Evolutionary conservation across 2,113 vertebrate species (phyloP).

Genomic region (Microtus pennsylvanicus): DNA sequence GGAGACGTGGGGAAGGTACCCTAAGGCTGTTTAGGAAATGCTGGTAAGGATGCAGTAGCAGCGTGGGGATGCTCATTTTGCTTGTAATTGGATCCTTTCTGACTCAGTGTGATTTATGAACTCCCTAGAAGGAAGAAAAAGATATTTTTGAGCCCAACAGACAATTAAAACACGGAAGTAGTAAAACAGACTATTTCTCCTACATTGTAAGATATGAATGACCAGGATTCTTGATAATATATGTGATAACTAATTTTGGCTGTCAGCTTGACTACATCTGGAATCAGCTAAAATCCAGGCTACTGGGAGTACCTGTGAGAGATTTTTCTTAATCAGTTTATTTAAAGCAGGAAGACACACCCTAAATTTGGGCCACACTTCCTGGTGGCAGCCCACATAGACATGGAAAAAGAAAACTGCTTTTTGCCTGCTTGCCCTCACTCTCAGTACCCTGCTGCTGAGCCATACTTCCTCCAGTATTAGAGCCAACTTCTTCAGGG

Average conservation of each 20-base stretch:
- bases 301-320: not conserved
- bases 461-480: not conserved
- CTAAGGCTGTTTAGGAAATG: conserved; percentile 68
- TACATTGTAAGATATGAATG: not conserved
- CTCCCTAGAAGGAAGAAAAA: conserved; percentile 71
- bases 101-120: not conserved
- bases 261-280: not conserved
- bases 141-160: conserved; percentile 47
- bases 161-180: not conserved
- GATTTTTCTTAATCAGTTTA: not conserved
- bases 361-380: not conserved
- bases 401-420: not conserved
- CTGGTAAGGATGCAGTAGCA: conserved; percentile 69
- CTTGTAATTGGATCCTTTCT: not conserved
- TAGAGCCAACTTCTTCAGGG: not conserved
- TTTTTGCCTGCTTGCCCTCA: not conserved
- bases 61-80: conserved; percentile 81
- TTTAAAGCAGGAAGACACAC: not conserved
- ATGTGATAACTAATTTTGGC: not conserved
- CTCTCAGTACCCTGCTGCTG: not conserved
- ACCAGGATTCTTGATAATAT: not conserved
- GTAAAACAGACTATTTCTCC: not conserved
- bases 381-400: not conserved
- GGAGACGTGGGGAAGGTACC: not conserved
- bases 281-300: not conserved